Conservation (phyloP, 2,113 vertebrate species). For the Heterotilapia buettikoferi region DNA sequence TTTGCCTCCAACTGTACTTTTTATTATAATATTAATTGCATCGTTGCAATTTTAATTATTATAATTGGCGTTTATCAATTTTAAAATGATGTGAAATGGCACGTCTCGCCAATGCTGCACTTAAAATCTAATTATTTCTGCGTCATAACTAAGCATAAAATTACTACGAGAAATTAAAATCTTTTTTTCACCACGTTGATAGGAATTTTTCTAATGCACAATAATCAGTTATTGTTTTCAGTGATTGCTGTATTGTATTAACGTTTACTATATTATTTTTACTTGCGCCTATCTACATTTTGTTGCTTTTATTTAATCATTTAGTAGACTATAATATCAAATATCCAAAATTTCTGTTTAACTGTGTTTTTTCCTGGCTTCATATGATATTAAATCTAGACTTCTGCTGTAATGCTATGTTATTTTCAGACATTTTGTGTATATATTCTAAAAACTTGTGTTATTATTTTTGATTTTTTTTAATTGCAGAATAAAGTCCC, state of each 20-base stretch:
- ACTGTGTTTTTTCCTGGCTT: neutral
- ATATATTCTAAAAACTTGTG: neutral
- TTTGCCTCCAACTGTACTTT: neutral
- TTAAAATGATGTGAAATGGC: neutral
- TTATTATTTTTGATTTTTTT: neutral
- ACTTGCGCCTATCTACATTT: neutral
- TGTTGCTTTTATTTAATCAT: neutral
- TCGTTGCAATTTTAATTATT: neutral
- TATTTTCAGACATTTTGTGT: neutral
- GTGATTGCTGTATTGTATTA: neutral
- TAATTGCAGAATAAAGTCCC: neutral
- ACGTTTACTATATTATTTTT: neutral
- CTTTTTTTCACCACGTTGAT: neutral
- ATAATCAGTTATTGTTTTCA: neutral
- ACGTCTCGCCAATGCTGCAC: fast-evolving
- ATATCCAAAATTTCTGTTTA: neutral
- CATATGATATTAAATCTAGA: neutral
- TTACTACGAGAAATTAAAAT: neutral
- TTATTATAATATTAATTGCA: neutral
- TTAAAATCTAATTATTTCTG: neutral
- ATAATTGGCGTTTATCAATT: neutral
- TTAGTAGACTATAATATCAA: neutral
- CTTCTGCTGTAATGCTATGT: neutral
- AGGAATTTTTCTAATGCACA: neutral
- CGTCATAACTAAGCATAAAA: neutral